phyloP scores from a whole-genome alignment of 2,888 invertebrate species.

The Cetonia aurata region DNA sequence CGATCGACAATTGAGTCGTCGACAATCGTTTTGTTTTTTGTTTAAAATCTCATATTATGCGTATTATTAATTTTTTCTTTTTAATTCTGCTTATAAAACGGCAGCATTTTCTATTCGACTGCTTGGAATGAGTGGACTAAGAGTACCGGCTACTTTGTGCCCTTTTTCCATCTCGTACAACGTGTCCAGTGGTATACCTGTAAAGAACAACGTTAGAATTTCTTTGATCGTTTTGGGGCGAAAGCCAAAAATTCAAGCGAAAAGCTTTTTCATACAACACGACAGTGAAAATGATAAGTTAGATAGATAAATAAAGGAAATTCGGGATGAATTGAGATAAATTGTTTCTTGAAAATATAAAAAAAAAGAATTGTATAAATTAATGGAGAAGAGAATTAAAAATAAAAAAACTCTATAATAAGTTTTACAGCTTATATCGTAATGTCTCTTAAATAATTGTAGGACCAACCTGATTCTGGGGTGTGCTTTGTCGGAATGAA shows the following conservation, averaged over 20 bases:
- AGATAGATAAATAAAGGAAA: neutral
- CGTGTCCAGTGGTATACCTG: conserved; percentile 80
- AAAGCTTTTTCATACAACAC: neutral
- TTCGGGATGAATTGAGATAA: conserved; percentile 18
- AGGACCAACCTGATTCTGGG: conserved; percentile 68
- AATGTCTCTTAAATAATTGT: conserved; percentile 33
- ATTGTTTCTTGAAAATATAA: conserved; percentile 18
- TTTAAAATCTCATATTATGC: conserved; percentile 26
- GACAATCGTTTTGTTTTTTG: no score
- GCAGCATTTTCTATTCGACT: conserved; percentile 62
- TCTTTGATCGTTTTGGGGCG: neutral
- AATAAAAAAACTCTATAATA: neutral
- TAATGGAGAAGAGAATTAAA: neutral
- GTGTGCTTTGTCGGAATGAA: conserved; percentile 76
- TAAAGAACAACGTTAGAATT: conserved; percentile 52
- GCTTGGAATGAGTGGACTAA: conserved; percentile 81
- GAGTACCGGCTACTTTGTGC: conserved; percentile 80
- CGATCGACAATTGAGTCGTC: no score
- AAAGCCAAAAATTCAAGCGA: neutral
- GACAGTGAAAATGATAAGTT: no score
- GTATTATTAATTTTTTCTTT: conserved; percentile 13
- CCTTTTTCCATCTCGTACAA: conserved; percentile 87
- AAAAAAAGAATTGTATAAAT: conserved; percentile 7
- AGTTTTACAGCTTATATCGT: conserved; percentile 30
- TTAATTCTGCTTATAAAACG: conserved; percentile 58